Conservation (phyloP, 2,797 vertebrate genomes). For the Babyrousa celebensis region DNA sequence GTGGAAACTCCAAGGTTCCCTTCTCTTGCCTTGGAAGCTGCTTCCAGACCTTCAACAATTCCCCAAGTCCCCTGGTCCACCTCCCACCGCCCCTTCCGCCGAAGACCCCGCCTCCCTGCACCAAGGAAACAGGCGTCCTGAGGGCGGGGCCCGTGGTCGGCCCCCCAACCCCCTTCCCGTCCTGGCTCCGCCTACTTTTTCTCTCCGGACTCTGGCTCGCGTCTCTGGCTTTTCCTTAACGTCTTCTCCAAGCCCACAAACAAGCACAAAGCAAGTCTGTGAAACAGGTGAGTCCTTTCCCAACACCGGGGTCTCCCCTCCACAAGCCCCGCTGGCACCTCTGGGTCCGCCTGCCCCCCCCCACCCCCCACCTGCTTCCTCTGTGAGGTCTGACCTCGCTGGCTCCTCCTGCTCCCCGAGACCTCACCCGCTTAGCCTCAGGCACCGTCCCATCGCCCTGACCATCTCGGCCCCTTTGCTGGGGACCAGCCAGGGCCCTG, state of each 20-base stretch:
- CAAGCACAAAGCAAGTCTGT: neutral
- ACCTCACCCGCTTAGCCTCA: neutral
- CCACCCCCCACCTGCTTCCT: neutral
- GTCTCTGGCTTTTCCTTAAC: neutral
- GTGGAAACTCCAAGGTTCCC: too few species aligned
- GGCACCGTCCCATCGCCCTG: neutral
- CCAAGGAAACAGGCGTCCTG: too few species aligned
- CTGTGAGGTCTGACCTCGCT: neutral
- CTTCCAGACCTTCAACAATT: neutral
- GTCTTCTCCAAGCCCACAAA: neutral
- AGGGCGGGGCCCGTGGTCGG: neutral
- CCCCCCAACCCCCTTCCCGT: accelerated
- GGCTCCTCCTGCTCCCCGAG: neutral
- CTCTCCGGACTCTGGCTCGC: neutral
- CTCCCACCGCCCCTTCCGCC: neutral
- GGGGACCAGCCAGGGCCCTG: neutral
- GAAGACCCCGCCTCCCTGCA: neutral
- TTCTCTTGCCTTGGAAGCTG: neutral
- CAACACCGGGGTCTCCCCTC: accelerated
- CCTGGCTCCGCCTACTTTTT: neutral
- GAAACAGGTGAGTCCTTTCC: neutral
- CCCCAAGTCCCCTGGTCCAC: too few species aligned
- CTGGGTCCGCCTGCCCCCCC: neutral
- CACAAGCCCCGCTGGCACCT: neutral
- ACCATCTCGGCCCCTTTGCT: neutral